Percentiles rank a stretch among this genome's conserved stretches.
phyloP scores from a whole-genome alignment of 2,797 vertebrate genomes.

The Lithobates sylvaticus region DNA sequence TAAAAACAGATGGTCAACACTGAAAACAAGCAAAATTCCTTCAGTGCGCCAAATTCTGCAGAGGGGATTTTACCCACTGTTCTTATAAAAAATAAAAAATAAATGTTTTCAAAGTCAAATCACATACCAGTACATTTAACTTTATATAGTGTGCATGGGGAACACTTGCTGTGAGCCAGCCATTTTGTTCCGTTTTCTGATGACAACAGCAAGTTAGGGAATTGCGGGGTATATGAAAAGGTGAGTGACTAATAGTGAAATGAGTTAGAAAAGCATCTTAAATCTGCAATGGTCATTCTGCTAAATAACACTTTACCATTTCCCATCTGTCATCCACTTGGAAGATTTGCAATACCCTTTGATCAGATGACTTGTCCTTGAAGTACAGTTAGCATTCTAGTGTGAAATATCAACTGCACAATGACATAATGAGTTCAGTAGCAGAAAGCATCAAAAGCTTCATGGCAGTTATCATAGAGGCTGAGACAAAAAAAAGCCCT shows the following conservation, averaged over 20 bases:
- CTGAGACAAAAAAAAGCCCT: conserved; percentile 58
- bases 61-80: not conserved
- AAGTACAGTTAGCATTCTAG: conserved; percentile 68
- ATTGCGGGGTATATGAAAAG: conserved; percentile 67
- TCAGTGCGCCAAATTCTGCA: not conserved
- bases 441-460: conserved; percentile 60
- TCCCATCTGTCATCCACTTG: conserved; percentile 65
- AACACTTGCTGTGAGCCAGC: not conserved
- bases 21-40: not conserved
- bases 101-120: not conserved
- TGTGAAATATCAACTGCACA: conserved; percentile 66
- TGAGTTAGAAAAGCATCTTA: conserved; percentile 67
- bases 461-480: conserved; percentile 47
- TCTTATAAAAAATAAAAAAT: not conserved
- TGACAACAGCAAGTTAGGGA: conserved; percentile 61
- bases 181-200: conserved; percentile 51
- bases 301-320: conserved; percentile 68
- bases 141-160: not conserved
- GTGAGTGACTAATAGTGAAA: conserved; percentile 64
- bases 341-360: conserved; percentile 72
- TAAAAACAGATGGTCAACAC: not conserved
- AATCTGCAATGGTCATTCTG: conserved; percentile 67
- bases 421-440: conserved; percentile 69
- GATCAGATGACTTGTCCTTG: conserved; percentile 72
- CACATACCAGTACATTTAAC: not conserved